A percentile compares a stretch with the other conserved stretches of the same genome.
phyloP scores from a whole-genome alignment of 2,113 vertebrate genomes.

The Oxygymnocypris stewartii region DNA sequence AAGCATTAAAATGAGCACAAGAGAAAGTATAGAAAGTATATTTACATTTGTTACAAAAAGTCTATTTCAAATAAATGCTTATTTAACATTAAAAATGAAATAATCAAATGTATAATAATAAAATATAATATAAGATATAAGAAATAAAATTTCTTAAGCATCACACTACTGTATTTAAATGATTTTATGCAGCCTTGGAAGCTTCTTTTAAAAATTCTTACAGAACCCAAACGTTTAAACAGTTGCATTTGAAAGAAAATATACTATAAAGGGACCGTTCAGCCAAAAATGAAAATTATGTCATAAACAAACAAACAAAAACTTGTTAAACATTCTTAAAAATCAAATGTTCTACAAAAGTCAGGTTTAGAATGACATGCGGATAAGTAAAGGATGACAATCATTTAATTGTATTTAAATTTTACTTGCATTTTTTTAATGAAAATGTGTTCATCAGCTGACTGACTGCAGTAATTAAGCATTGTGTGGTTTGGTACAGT shows the following conservation, averaged over 20 bases:
- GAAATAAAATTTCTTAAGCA: too few species aligned
- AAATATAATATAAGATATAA: too few species aligned
- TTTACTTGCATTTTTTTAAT: background rate
- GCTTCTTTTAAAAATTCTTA: background rate
- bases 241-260: background rate
- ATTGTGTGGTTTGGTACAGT: slow-evolving; percentile 5
- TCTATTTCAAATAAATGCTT: too few species aligned
- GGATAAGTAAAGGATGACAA: background rate
- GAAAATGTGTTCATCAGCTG: background rate
- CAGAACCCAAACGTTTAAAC: background rate
- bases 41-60: too few species aligned
- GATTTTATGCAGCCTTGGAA: background rate
- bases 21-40: too few species aligned
- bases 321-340: background rate
- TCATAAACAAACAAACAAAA: background rate
- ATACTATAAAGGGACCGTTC: background rate
- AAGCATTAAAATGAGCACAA: too few species aligned
- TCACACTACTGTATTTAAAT: background rate
- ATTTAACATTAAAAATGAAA: too few species aligned
- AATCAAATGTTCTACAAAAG: background rate
- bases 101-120: too few species aligned
- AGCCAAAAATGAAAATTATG: background rate
- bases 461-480: background rate
- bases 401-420: too few species aligned
- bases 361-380: background rate